Conservation (phyloP, 2,113 vertebrate genomes). For the Cephalopterus ornatus region DNA sequence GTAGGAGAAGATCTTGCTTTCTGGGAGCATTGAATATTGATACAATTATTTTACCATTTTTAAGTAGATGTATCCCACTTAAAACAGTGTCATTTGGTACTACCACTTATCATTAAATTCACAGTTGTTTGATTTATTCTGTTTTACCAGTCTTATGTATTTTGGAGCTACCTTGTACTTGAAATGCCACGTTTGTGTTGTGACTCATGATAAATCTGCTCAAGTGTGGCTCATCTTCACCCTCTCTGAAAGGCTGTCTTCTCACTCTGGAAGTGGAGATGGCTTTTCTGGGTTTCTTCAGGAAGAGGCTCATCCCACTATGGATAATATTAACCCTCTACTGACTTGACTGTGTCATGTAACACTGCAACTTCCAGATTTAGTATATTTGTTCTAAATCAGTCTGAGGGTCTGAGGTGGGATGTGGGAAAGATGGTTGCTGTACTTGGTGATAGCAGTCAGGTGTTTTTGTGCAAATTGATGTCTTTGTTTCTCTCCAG, state of each 20-base stretch:
- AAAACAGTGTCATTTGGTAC: background rate
- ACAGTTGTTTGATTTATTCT: background rate
- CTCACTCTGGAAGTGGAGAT: background rate
- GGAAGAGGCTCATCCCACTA: background rate
- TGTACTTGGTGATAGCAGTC: background rate
- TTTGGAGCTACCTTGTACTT: background rate
- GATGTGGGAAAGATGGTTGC: background rate
- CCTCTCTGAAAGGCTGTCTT: background rate
- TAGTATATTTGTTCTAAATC: background rate
- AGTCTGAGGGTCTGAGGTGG: background rate
- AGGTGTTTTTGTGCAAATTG: background rate
- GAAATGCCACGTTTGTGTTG: background rate
- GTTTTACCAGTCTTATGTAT: background rate
- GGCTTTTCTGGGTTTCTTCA: background rate
- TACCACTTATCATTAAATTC: background rate
- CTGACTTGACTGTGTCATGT: background rate
- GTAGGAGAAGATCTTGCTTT: background rate
- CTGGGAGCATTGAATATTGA: background rate
- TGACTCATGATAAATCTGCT: background rate
- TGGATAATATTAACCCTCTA: background rate
- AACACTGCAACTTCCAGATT: background rate
- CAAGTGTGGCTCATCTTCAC: background rate
- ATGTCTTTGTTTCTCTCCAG: background rate
- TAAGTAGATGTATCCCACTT: background rate
- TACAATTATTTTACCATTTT: background rate